Base-by-base conservation (phyloP, 2,113 vertebrate species). In the Zapornia atra region DNA sequence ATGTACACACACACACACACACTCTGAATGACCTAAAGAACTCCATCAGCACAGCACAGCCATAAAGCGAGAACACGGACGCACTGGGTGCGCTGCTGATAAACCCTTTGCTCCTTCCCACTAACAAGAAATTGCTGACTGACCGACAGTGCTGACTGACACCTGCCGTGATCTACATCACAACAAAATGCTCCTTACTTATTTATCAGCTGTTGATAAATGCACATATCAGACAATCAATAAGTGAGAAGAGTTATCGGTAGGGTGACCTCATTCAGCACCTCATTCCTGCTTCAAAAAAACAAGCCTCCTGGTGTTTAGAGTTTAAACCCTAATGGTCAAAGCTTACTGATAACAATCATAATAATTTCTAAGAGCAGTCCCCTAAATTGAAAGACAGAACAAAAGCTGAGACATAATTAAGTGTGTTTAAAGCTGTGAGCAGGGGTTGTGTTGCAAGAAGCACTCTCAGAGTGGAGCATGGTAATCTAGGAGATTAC, bases 181-280 rank as follows among this genome's bases (percentile, higher is more conserved):
- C 63, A 69, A 54, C 31, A 77, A 79, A 80, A 90, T 25, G 25
- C 36, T 72, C 57, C 70, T 72, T 71, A 44, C 25, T 73, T 69
- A n/a, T 29, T 91, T 82, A 83, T 73, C 92, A 77, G 66, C 71
- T 82, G 33, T 34, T 73, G 50, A 90, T 73, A 96, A 91, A 91
- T 15, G 54, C 56, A 77, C 0, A 5, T 28, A 70, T 29, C 64
- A 90, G 82, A 80, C 44, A 91, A 90, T 88, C 93, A 86, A 86
- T 80, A 88, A 72, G 40, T 1, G 4, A 88, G 57, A 75, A 44
- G 66, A 86, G 68, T 78, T 88, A 88, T 4, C 64, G 54, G 78
- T 40, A 68, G 63, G 44, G 40, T 77, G 54, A 83, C 64, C 75
- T 92, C 63, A 86, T 59, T 77, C 75, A 71, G 57, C 54, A 70